Evolutionary conservation across 2,888 invertebrate genomes (phyloP).

Genomic region (Periphyllus acericola): DNA sequence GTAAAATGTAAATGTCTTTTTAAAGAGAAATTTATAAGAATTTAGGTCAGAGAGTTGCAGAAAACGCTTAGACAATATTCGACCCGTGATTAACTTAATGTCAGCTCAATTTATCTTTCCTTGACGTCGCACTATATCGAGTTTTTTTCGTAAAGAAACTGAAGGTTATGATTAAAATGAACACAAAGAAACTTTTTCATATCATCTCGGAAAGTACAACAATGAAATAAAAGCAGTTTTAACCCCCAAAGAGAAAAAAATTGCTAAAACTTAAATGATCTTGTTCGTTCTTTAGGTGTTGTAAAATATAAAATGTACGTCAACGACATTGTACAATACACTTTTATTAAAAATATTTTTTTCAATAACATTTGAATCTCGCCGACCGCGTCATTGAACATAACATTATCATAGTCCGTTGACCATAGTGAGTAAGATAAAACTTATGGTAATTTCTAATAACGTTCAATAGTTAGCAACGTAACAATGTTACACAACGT

Average conservation of each 20-base stretch:
- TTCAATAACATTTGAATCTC: too few species aligned
- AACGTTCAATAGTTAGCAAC: too few species aligned
- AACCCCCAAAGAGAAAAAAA: not conserved
- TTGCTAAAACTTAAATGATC: not conserved
- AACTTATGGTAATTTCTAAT: too few species aligned
- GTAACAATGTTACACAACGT: too few species aligned
- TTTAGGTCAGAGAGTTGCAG: not conserved
- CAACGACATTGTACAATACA: not conserved
- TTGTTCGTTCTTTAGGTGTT: not conserved
- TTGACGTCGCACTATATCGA: not conserved
- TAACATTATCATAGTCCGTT: too few species aligned
- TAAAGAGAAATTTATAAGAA: not conserved
- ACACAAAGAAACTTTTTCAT: slow-evolving; percentile 14
- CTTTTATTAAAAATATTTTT: too few species aligned
- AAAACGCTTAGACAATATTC: slow-evolving; percentile 5
- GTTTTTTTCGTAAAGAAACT: not conserved
- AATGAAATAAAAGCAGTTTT: slow-evolving; percentile 27
- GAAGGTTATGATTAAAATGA: slow-evolving; percentile 23
- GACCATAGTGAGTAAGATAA: too few species aligned
- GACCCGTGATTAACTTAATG: not conserved
- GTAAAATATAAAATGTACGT: too few species aligned
- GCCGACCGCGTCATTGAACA: too few species aligned
- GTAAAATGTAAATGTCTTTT: not conserved
- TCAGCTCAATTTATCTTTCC: slow-evolving; percentile 2
- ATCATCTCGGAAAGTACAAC: slow-evolving; percentile 17